A percentile compares a stretch with the other conserved stretches of the same genome.
Evolutionary conservation across 2,113 vertebrate species (phyloP).

Genomic region (Cynocephalus volans): DNA sequence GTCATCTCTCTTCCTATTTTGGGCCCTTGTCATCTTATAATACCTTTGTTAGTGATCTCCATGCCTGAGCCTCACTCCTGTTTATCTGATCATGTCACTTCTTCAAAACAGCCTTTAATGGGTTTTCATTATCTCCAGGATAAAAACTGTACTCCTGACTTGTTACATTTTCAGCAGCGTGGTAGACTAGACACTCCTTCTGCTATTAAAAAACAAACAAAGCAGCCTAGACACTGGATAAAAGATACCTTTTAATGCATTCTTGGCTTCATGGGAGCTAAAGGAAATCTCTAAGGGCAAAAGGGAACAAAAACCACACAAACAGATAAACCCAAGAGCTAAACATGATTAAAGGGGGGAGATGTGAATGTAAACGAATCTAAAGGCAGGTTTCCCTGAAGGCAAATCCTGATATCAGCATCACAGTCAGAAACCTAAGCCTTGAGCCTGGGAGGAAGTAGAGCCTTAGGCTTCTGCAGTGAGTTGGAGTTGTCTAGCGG

Average conservation of each 20-base stretch:
- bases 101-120: slow-evolving; percentile 2
- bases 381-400: background rate
- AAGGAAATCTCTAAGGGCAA: slow-evolving; percentile 29
- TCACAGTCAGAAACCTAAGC: background rate
- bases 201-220: background rate
- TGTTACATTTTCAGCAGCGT: slow-evolving; percentile 16
- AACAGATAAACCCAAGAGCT: background rate
- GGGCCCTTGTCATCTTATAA: background rate
- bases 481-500: background rate
- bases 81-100: background rate
- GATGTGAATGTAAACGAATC: background rate
- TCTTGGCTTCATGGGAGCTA: background rate
- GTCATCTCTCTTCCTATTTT: background rate
- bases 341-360: background rate
- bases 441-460: background rate
- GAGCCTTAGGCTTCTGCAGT: background rate
- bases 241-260: slow-evolving; percentile 35
- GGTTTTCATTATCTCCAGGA: background rate
- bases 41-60: background rate
- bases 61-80: background rate
- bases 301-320: background rate
- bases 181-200: background rate
- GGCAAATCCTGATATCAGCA: background rate
- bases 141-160: background rate
- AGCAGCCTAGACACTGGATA: slow-evolving; percentile 4